These are phyloP conservation scores for Scylla paramamosain DNA, from an alignment of 1,140 invertebrate genomes.

Conservation along the genomic window DNA sequence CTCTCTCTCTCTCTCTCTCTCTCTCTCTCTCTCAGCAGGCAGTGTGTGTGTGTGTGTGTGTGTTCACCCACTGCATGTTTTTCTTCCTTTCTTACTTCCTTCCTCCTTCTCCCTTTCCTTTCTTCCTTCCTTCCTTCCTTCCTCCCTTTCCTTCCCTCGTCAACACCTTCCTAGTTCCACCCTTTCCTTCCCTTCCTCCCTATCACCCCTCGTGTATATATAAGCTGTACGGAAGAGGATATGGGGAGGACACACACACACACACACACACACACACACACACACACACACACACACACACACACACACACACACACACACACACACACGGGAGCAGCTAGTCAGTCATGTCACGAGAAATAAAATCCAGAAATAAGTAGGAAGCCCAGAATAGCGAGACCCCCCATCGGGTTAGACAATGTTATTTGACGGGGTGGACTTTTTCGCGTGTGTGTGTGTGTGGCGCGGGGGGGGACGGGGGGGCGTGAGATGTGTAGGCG, in stretches of 20 bases:
- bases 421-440: not conserved
- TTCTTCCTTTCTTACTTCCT: not conserved
- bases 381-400: not conserved
- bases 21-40: no score
- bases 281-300: conserved; percentile 49
- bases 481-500: conserved; percentile 15
- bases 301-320: conserved; percentile 50
- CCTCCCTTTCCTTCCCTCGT: not conserved
- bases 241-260: conserved; percentile 33
- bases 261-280: conserved; percentile 49
- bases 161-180: not conserved
- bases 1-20: no score
- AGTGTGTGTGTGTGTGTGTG: not conserved
- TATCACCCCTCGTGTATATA: conserved; percentile 15
- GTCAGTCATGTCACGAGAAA: not conserved
- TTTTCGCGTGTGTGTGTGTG: not conserved
- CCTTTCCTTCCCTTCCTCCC: not conserved
- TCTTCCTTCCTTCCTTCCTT: not conserved
- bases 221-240: not conserved
- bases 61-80: not conserved
- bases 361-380: not conserved
- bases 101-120: not conserved
- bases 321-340: not conserved
- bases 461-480: no score
- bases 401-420: not conserved